A percentile compares a stretch with the other conserved stretches of the same genome.
Conservation (phyloP, 2,797 vertebrate genomes). For the Echeneis naucrates region DNA sequence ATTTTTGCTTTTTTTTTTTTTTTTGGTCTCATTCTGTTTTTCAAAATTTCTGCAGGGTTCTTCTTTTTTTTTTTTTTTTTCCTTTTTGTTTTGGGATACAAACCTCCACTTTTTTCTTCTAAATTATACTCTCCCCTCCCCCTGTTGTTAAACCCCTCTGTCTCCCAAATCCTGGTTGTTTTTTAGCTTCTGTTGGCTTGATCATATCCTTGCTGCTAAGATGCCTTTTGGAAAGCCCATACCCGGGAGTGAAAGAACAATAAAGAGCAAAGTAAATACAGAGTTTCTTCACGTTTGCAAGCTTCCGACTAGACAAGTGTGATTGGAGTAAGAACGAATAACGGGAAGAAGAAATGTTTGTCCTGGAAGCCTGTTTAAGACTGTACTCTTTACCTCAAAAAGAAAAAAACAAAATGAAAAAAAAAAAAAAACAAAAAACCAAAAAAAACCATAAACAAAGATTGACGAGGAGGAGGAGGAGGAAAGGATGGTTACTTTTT, state of each 20-base stretch:
- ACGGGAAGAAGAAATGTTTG: slow-evolving; percentile 51
- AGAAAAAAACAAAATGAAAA: slow-evolving; percentile 31
- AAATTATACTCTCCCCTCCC: slow-evolving; percentile 31
- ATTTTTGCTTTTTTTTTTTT: slow-evolving; percentile 32
- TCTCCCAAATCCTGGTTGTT: slow-evolving; percentile 29
- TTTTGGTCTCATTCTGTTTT: slow-evolving; percentile 23
- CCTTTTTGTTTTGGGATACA: slow-evolving; percentile 53
- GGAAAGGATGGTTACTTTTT: slow-evolving; percentile 49
- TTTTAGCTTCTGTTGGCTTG: slow-evolving; percentile 55
- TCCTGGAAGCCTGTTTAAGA: slow-evolving; percentile 65
- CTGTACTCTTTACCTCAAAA: slow-evolving; percentile 77
- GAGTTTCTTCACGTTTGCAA: slow-evolving; percentile 70
- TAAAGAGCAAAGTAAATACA: slow-evolving; percentile 83
- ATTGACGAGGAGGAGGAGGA: slow-evolving; percentile 42
- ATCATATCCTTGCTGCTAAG: slow-evolving; percentile 76
- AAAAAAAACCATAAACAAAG: slow-evolving; percentile 15
- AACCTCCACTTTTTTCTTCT: slow-evolving; percentile 46
- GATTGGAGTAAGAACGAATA: slow-evolving; percentile 46
- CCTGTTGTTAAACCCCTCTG: slow-evolving; percentile 43
- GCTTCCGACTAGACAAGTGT: slow-evolving; percentile 84
- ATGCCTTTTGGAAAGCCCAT: slow-evolving; percentile 69
- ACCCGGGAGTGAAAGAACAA: slow-evolving; percentile 60
- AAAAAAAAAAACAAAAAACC: slow-evolving; percentile 20
- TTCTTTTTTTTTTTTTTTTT: slow-evolving; percentile 24
- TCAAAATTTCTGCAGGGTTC: slow-evolving; percentile 50